Percentiles rank a stretch among this genome's conserved stretches.
These are phyloP conservation scores for Amphiprion percula DNA, from an alignment of 2,113 vertebrate genomes.

Conservation along the genomic window DNA sequence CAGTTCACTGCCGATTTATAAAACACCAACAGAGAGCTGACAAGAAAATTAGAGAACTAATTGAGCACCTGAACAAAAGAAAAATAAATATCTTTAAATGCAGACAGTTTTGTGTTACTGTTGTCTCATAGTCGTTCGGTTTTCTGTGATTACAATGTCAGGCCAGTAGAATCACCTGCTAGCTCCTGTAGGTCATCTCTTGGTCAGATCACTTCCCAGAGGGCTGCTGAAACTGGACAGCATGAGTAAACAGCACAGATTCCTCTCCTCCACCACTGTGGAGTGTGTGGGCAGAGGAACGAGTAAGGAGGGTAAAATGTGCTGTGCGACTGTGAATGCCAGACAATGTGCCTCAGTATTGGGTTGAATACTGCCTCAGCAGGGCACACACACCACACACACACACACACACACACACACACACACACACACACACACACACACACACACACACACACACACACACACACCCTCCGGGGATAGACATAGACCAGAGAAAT, in stretches of 20 bases:
- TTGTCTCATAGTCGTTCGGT: background rate
- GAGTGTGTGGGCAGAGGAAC: conserved; percentile 71
- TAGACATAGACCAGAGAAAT: conserved; percentile 67
- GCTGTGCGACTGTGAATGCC: conserved; percentile 64
- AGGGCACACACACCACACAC: conserved; percentile 6
- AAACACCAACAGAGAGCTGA: background rate
- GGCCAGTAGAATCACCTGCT: conserved; percentile 2
- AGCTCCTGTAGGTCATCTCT: conserved; percentile 1
- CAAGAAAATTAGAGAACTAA: background rate
- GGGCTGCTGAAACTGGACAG: conserved; percentile 43
- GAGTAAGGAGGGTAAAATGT: conserved; percentile 70
- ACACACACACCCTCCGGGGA: conserved; percentile 51
- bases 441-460: conserved; percentile 26
- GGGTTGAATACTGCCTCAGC: conserved; percentile 52
- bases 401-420: conserved; percentile 30
- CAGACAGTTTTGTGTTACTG: background rate
- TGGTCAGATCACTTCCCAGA: conserved; percentile 27
- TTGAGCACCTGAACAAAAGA: background rate
- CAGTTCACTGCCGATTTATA: too few relatives aligned
- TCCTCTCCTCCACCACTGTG: conserved; percentile 71
- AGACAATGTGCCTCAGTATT: conserved; percentile 79
- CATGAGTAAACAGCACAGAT: conserved; percentile 72
- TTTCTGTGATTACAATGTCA: background rate
- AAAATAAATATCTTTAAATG: background rate
- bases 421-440: conserved; percentile 31